phyloP scores from a whole-genome alignment of 2,113 vertebrate genomes.

The Haemorhous mexicanus region DNA sequence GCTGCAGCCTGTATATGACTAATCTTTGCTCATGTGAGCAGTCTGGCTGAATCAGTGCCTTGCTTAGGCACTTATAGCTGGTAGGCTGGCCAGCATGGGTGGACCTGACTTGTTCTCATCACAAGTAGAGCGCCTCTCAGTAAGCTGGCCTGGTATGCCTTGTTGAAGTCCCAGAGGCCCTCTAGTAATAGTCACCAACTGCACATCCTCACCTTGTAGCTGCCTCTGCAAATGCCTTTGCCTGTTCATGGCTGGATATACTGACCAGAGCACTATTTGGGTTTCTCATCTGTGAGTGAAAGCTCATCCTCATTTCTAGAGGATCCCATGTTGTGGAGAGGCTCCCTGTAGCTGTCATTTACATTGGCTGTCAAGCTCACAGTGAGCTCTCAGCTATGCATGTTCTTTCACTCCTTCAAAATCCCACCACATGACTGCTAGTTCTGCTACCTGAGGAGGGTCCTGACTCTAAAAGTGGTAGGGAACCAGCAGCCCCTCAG shows the following conservation, averaged over 20 bases:
- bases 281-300: neutral
- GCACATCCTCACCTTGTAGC: neutral
- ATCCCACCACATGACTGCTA: neutral
- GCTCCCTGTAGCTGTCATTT: neutral
- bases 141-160: neutral
- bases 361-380: neutral
- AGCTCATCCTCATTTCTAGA: neutral
- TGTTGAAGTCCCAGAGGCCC: neutral
- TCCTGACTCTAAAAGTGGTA: neutral
- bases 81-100: neutral
- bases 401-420: neutral
- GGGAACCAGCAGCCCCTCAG: neutral
- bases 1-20: neutral
- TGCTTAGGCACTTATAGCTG: neutral
- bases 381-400: rapidly evolving
- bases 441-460: neutral
- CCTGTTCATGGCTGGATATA: neutral
- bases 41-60: neutral
- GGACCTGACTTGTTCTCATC: neutral
- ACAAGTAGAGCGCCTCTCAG: neutral
- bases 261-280: neutral
- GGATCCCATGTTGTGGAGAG: neutral
- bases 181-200: neutral
- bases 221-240: neutral
- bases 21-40: neutral